Base-by-base conservation (phyloP, 2,888 invertebrate genomes). In the Phrixothrix hirtus region DNA sequence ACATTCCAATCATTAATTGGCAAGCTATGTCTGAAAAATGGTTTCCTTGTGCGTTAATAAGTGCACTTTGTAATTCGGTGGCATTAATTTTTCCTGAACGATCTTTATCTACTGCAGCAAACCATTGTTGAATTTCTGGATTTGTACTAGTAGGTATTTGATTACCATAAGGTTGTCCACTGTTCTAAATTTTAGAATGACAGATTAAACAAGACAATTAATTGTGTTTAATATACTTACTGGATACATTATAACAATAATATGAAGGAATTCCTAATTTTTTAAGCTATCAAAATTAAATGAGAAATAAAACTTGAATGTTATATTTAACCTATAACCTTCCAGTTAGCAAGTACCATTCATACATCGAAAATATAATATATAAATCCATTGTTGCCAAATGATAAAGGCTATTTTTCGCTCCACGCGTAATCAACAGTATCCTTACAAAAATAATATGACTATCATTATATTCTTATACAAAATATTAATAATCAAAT, bases 1-100 rank as follows among this genome's bases (percentile, higher is more conserved):
- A 95, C 90, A 95, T 90, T 45, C 89, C 86, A 62, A 95, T 92
- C 93, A 95, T 93, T 16, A 94, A 78, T 62, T 84, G 84, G 72
- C 93, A 94, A 5, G 92, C 88, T 51, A 83, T 84, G 63, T 90
- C 87, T 2, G 92, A 91, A 73, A 92, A 92, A 54, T 85, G 82
- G 62, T 89, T 82, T 9, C 93, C 93, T 74, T 92, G 89, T 12
- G 88, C 92, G 76, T 92, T 94, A 12, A 91, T 85, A 29, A 95
- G 77, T 0, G 93, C 94, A 4, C 84, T 78, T 73, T 88, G 86
- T 11, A 95, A 77, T 76, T 95, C 94, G 6, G 70, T 57, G 5
- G 88, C 83, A 42, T 86, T 84, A 42, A 95, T 94, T 70, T 85
- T 83, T 1, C 94, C 94, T 11, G 92, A 92, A 16, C 83, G 81